Evolutionary conservation across 2,113 vertebrate genomes (phyloP).

Genomic region (Hiodon alosoides): DNA sequence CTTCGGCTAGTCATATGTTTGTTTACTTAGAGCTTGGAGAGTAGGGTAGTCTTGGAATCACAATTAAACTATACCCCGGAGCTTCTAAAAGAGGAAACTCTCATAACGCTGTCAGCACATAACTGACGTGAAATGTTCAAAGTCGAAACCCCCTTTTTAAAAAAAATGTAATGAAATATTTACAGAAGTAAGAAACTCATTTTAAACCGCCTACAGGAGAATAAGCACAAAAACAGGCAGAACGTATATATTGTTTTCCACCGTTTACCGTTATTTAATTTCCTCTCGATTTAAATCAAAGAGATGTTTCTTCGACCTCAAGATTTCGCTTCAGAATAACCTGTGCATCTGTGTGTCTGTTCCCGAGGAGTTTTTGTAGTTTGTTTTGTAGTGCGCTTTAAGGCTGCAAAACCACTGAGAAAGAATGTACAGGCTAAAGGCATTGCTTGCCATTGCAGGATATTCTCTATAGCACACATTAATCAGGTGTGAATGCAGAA

Average conservation of each 20-base stretch:
- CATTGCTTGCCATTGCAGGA: too few relatives aligned
- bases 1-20: conserved; percentile 30
- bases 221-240: conserved; percentile 8
- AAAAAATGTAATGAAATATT: too few relatives aligned
- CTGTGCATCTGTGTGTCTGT: not conserved
- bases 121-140: too few relatives aligned
- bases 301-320: not conserved
- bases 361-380: too few relatives aligned
- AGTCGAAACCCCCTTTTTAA: too few relatives aligned
- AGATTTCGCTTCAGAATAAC: not conserved
- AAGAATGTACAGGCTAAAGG: not conserved
- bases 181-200: too few relatives aligned
- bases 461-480: too few relatives aligned
- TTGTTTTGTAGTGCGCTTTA: conserved; percentile 7
- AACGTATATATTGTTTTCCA: not conserved
- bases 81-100: not conserved
- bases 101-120: too few relatives aligned
- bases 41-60: too few relatives aligned
- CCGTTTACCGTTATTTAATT: not conserved
- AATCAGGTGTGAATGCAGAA: too few relatives aligned
- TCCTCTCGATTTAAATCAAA: conserved; percentile 19
- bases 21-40: not conserved
- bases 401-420: not conserved
- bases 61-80: too few relatives aligned
- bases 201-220: not conserved